Evolutionary conservation across 1,140 invertebrate genomes (phyloP), one percentile per base, ranked within the genome.

Genomic region (Pogonomyrmex californicus): DNA sequence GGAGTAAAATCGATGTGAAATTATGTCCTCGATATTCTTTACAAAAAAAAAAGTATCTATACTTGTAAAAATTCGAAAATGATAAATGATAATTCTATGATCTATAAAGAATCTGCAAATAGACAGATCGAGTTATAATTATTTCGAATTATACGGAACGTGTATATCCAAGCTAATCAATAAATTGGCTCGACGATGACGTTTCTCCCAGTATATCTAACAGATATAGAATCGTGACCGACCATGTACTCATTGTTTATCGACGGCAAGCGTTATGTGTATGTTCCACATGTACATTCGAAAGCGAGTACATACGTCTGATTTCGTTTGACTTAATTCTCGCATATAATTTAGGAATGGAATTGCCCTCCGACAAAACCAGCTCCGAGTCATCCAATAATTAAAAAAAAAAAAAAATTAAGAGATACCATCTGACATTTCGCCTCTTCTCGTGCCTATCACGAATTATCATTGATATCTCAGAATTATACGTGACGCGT

Each of bases 171-270:
- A 44, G n/a, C 60, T 49, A 82, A 79, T 79, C 77, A 41, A 73
- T 82, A 82, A 82, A 56, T 38, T 44, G 36, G 36, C 38, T 17
- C 7, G 23, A 49, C 44, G 33, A 4, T 36, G 6, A 30, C n/a
- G 49, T 81, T 54, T 70, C 63, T 56, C 36, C n/a, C 12, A 71
- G 51, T 2, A 33, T 33, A 44, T 82, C 38, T 9, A 58, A 36
- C 65, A 47, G 54, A 82, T 71, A 81, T 81, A 81, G 38, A 71
- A 73, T 58, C 79, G 79, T 47, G 79, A 71, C 66, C 66, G 51
- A 47, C 51, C 41, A 14, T 41, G 63, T 56, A 36, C 23, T 83
- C 79, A 83, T 49, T 58, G 54, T 62, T 71, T 73, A 62, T 47
- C 41, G 51, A 73, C 36, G 36, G 12, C 44, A 14, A 73, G 17